phyloP scores from a whole-genome alignment of 2,113 vertebrate species.

The Fulica atra region DNA sequence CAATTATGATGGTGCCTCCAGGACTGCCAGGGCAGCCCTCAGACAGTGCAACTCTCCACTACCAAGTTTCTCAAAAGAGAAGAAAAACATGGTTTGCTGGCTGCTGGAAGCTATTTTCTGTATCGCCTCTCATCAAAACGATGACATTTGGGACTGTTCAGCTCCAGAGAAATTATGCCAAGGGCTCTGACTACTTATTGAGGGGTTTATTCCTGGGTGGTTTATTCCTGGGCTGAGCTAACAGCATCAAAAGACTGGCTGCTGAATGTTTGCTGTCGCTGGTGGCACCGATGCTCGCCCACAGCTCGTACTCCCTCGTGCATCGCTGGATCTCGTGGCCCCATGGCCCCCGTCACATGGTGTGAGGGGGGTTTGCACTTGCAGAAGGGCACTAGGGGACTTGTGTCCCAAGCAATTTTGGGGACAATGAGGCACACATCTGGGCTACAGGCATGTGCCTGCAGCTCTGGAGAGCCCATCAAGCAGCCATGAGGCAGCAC shows the following conservation, averaged over 20 bases:
- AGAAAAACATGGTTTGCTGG: fast-evolving
- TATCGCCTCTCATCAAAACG: not conserved
- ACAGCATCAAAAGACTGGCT: fast-evolving
- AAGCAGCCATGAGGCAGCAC: not conserved
- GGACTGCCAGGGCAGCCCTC: not conserved
- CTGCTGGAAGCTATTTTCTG: not conserved
- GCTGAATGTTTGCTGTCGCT: not conserved
- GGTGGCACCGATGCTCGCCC: fast-evolving
- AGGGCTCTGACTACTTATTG: not conserved
- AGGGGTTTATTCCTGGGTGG: not conserved
- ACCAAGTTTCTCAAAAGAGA: not conserved
- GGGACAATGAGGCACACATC: not conserved
- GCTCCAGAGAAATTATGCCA: not conserved
- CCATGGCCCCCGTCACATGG: fast-evolving
- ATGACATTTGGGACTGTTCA: not conserved
- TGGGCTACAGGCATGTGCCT: not conserved
- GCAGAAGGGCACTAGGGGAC: not conserved
- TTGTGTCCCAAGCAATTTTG: too few species aligned
- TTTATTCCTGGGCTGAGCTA: not conserved
- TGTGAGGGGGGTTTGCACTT: not conserved
- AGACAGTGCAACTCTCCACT: not conserved
- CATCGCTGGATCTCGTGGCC: fast-evolving
- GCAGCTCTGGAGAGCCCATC: fast-evolving
- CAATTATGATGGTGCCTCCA: not conserved
- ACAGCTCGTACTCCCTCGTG: fast-evolving